phyloP scores from a whole-genome alignment of 2,113 vertebrate genomes.

The Cervus canadensis region DNA sequence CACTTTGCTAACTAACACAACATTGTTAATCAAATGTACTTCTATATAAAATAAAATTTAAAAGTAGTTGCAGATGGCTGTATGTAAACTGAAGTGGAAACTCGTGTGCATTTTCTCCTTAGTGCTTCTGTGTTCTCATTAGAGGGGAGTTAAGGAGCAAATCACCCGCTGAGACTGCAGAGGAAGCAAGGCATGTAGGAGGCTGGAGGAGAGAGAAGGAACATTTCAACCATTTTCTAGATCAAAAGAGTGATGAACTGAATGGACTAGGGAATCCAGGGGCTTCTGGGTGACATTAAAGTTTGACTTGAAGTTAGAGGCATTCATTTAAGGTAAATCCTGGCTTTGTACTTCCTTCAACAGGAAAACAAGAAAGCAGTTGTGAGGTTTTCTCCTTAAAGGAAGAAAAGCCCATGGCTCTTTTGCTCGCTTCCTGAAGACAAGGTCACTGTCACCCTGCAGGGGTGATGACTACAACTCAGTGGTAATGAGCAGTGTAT shows the following conservation, averaged over 20 bases:
- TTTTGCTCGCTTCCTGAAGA: not conserved
- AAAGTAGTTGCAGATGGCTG: not conserved
- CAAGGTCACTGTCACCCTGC: no score
- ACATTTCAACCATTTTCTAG: no score
- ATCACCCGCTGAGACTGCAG: fast-evolving
- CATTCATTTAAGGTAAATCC: not conserved
- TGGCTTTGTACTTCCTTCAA: no score
- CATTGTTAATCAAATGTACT: not conserved
- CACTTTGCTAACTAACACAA: not conserved
- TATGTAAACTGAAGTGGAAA: fast-evolving
- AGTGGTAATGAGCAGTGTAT: not conserved
- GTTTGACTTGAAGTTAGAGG: no score
- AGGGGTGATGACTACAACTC: not conserved
- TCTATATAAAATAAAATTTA: not conserved
- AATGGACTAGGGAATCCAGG: not conserved
- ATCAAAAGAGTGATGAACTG: not conserved
- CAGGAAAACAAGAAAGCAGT: not conserved
- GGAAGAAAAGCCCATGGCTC: not conserved
- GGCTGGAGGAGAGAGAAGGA: not conserved
- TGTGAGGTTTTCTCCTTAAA: not conserved
- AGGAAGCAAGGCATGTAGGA: not conserved
- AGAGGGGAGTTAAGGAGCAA: not conserved
- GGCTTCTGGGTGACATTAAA: not conserved
- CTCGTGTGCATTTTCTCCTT: not conserved
- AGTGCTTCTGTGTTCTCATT: not conserved